Percentiles rank a stretch among this genome's conserved stretches.
Conservation (phyloP, 2,113 vertebrate species). For the Nothoprocta pentlandii region DNA sequence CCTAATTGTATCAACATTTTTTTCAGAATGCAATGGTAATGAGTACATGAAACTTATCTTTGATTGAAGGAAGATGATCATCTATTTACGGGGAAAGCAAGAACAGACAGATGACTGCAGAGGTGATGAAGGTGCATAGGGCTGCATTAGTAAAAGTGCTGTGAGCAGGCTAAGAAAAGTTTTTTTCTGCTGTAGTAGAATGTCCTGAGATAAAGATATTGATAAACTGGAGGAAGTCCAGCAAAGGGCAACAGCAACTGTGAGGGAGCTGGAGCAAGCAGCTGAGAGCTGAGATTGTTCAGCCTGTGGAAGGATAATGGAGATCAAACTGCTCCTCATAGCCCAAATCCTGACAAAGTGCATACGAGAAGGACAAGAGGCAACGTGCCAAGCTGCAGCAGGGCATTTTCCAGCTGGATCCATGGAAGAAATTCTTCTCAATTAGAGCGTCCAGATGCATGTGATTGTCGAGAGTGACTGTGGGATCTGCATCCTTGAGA, state of each 20-base stretch:
- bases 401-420: no score
- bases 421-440: no score
- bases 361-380: no score
- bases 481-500: background rate
- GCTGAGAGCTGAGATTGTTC: background rate
- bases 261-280: background rate
- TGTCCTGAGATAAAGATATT: background rate
- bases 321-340: conserved; percentile 16
- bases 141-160: background rate
- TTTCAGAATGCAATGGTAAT: background rate
- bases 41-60: background rate
- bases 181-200: background rate
- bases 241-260: background rate
- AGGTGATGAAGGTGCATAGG: background rate
- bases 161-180: background rate
- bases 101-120: background rate
- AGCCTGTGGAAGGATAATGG: fast-evolving
- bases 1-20: background rate
- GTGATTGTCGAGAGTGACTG: background rate
- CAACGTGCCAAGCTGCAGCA: no score
- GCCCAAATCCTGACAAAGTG: background rate
- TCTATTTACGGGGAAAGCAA: background rate
- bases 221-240: background rate
- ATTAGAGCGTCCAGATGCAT: no score
- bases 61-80: background rate